These are phyloP conservation scores for Acrobasis consociella DNA, from an alignment of 2,888 invertebrate genomes.

Conservation along the genomic window DNA sequence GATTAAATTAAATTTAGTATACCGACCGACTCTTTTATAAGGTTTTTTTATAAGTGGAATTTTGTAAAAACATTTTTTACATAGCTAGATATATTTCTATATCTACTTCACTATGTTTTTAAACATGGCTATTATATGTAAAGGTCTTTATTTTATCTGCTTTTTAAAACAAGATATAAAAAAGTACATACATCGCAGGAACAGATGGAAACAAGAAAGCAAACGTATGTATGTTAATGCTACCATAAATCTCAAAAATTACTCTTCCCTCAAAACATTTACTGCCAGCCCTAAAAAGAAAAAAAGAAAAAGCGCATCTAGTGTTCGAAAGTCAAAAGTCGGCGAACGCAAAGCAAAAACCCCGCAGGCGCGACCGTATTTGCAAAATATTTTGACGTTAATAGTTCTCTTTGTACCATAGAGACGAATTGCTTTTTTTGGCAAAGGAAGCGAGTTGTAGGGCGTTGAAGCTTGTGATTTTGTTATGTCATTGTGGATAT, in stretches of 20 bases:
- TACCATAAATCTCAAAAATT: not conserved
- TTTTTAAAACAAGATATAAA: too few species aligned
- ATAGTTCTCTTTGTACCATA: conserved; percentile 58
- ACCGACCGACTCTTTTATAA: too few species aligned
- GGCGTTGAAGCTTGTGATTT: conserved; percentile 25
- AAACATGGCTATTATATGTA: too few species aligned
- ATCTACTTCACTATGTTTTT: too few species aligned
- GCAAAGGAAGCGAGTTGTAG: conserved; percentile 35
- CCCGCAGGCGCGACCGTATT: conserved; percentile 69
- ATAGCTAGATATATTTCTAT: too few species aligned
- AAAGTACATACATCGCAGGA: too few species aligned
- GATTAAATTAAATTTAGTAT: too few species aligned
- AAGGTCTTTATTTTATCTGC: too few species aligned
- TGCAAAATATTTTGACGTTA: conserved; percentile 82
- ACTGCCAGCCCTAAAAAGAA: conserved; percentile 18
- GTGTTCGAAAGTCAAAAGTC: conserved; percentile 14
- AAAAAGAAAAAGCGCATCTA: conserved; percentile 14
- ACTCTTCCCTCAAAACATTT: not conserved
- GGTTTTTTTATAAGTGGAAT: too few species aligned
- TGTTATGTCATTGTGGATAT: conserved; percentile 19
- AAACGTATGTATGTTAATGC: too few species aligned
- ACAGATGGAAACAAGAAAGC: too few species aligned
- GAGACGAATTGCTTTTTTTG: conserved; percentile 64
- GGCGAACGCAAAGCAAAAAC: conserved; percentile 46
- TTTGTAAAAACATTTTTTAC: too few species aligned